phyloP scores from a whole-genome alignment of 2,113 vertebrate species.

The Leucoraja erinaceus region DNA sequence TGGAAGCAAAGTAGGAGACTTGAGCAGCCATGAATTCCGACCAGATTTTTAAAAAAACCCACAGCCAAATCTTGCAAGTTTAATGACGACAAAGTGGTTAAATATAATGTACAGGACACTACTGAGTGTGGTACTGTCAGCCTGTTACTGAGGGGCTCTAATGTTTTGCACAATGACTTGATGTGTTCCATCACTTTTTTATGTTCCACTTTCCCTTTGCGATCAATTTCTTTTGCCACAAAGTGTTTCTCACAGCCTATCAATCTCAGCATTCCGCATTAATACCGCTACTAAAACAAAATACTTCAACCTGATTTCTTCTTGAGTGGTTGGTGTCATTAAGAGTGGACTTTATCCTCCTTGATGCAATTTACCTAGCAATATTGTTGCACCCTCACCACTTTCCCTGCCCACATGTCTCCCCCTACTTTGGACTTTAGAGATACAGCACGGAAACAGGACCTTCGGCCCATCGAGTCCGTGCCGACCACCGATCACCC shows the following conservation, averaged over 20 bases:
- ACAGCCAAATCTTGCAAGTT: neutral
- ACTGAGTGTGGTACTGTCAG: neutral
- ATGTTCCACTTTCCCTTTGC: neutral
- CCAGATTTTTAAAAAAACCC: neutral
- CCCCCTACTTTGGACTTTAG: neutral
- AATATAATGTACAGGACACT: slow-evolving; percentile 3
- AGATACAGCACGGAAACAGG: too few relatives aligned
- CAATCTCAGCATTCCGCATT: neutral
- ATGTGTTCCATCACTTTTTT: neutral
- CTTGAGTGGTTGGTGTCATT: neutral
- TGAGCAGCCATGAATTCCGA: neutral
- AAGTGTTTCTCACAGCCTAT: too few relatives aligned
- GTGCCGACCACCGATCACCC: too few relatives aligned
- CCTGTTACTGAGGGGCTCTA: neutral
- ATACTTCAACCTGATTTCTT: too few relatives aligned
- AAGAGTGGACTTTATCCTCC: neutral
- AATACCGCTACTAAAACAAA: neutral
- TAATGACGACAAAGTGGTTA: neutral
- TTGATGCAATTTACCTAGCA: neutral
- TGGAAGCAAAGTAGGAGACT: neutral
- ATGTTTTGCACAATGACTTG: neutral
- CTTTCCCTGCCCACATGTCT: neutral
- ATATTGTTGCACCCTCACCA: neutral
- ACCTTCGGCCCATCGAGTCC: too few relatives aligned
- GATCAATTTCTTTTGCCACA: neutral